A percentile compares a stretch with the other conserved stretches of the same genome.
phyloP scores from a whole-genome alignment of 1,140 invertebrate species.

The Drosophila baimaii region DNA sequence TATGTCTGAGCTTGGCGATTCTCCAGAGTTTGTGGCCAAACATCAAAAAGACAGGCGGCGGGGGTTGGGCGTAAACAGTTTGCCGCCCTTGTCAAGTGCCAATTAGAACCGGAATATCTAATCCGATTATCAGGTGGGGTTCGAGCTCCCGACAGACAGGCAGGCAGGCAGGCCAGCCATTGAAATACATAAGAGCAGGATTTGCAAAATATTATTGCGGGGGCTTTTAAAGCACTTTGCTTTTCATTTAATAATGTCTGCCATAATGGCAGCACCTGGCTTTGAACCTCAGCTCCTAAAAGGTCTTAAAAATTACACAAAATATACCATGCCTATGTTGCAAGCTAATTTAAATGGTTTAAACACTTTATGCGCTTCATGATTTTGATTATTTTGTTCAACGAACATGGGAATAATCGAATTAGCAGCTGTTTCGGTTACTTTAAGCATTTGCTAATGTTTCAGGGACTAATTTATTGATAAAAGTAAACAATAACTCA shows the following conservation, averaged over 20 bases:
- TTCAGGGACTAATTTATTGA: no score
- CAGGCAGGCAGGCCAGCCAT: neutral
- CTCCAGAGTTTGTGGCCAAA: conserved; percentile 26
- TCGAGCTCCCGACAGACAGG: conserved; percentile 7
- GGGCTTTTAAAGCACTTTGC: conserved; percentile 12
- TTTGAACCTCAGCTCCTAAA: neutral
- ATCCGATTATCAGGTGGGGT: conserved; percentile 42
- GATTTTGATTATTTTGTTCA: no score
- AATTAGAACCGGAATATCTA: conserved; percentile 42
- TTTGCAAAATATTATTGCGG: neutral
- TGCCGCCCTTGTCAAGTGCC: conserved; percentile 30
- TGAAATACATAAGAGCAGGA: conserved; percentile 11
- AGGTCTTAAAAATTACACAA: neutral
- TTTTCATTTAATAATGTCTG: neutral
- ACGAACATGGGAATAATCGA: no score
- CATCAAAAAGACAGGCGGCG: conserved; percentile 16
- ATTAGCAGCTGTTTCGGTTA: no score
- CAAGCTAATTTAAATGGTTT: neutral
- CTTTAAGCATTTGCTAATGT: no score
- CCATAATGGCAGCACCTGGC: neutral
- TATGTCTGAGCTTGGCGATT: conserved; percentile 16
- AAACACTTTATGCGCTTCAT: no score
- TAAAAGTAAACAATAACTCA: no score
- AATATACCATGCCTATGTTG: neutral
- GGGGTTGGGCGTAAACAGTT: conserved; percentile 8